Evolutionary conservation across 2,797 vertebrate species (phyloP).

Genomic region (Takifugu rubripes): DNA sequence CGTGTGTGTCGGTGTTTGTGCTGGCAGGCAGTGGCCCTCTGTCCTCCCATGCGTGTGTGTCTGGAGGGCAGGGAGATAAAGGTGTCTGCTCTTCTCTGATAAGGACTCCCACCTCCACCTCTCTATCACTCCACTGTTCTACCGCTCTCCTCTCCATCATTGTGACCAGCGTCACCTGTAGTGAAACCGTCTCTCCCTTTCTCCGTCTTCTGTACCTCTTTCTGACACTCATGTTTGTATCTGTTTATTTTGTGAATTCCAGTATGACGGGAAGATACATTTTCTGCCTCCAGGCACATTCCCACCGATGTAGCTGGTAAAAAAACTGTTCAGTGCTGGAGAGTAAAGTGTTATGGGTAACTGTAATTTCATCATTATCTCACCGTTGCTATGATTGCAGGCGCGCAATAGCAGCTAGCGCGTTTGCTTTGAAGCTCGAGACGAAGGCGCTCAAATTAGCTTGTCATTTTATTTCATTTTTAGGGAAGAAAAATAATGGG

Average conservation of each 20-base stretch:
- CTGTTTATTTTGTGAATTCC: slow-evolving; percentile 3
- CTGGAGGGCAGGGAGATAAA: slow-evolving; percentile 70
- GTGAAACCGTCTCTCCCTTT: slow-evolving; percentile 3
- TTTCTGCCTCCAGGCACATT: neutral
- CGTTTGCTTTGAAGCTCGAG: no score
- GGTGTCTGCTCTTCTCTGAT: slow-evolving; percentile 72
- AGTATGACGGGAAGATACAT: slow-evolving; percentile 8
- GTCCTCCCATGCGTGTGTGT: slow-evolving; percentile 40
- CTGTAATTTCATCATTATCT: no score
- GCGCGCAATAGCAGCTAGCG: no score
- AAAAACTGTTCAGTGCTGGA: neutral
- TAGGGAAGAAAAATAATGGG: no score
- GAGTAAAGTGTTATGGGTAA: neutral
- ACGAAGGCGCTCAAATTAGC: no score
- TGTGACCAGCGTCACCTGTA: slow-evolving; percentile 21
- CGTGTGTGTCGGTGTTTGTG: slow-evolving; percentile 20
- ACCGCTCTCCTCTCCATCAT: slow-evolving; percentile 47
- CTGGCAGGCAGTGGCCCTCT: slow-evolving; percentile 35
- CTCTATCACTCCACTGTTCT: slow-evolving; percentile 55
- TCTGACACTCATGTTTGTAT: slow-evolving; percentile 1
- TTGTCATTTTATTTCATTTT: no score
- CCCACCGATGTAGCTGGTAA: neutral
- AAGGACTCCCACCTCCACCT: slow-evolving; percentile 71
- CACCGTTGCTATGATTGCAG: no score
- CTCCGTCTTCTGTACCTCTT: slow-evolving; percentile 5